A percentile compares a stretch with the other conserved stretches of the same genome.
Conservation (phyloP, 2,797 vertebrate genomes). For the Hydrocynus forskahlii region DNA sequence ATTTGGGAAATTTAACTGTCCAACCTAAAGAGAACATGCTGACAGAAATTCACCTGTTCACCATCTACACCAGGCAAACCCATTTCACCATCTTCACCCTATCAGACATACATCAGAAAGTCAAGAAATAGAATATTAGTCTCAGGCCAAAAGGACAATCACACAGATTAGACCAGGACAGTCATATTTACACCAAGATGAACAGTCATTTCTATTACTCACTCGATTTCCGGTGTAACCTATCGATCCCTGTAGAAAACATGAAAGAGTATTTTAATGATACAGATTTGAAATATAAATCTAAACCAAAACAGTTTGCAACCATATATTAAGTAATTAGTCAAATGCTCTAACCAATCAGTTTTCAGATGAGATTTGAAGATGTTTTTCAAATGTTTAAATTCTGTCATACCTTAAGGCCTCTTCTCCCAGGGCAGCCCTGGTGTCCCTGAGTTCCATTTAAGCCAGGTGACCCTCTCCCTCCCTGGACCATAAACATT, state of each 20-base stretch:
- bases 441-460: conserved; percentile 78
- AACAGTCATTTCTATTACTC: conserved; percentile 56
- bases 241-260: conserved; percentile 75
- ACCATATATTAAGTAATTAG: background rate
- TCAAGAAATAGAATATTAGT: background rate
- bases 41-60: conserved; percentile 77
- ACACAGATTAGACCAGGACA: background rate
- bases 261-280: conserved; percentile 2
- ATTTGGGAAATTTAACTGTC: too few relatives aligned
- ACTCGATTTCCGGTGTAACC: conserved; percentile 82
- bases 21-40: too few relatives aligned
- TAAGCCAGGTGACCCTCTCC: conserved; percentile 78
- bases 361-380: too few relatives aligned
- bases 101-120: conserved; percentile 39
- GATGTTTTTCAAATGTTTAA: too few relatives aligned
- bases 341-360: too few relatives aligned
- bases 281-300: background rate
- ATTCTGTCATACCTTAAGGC: conserved; percentile 74
- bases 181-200: background rate
- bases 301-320: background rate
- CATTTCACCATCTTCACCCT: conserved; percentile 82
- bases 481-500: conserved; percentile 74
- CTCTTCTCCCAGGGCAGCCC: conserved; percentile 82
- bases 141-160: background rate
- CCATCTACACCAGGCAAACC: conserved; percentile 81